A percentile compares a stretch with the other conserved stretches of the same genome.
phyloP scores from a whole-genome alignment of 2,888 invertebrate species.

The Caenorhabditis plicata region DNA sequence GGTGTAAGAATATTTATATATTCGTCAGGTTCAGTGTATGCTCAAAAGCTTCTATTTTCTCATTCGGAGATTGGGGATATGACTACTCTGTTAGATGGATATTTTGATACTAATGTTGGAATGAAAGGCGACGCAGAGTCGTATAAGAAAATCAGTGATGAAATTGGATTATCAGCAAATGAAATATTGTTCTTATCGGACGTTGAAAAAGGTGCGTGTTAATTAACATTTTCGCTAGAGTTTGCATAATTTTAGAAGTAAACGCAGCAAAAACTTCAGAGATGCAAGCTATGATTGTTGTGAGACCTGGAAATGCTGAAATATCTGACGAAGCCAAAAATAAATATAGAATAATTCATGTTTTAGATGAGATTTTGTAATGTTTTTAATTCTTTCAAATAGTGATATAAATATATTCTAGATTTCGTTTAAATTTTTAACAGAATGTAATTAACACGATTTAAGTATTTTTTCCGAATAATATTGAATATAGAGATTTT shows the following conservation, averaged over 20 bases:
- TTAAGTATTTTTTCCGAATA: background rate
- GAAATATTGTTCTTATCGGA: conserved; percentile 86
- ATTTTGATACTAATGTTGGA: conserved; percentile 86
- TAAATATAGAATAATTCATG: conserved; percentile 16
- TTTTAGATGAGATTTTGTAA: conserved; percentile 30
- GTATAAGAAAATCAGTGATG: conserved; percentile 77
- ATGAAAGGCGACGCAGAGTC: conserved; percentile 78
- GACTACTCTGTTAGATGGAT: conserved; percentile 72
- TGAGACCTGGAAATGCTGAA: conserved; percentile 79
- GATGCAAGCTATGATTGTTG: conserved; percentile 74
- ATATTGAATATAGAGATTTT: background rate
- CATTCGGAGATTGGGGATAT: conserved; percentile 80
- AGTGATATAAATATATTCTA: background rate
- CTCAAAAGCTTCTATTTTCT: conserved; percentile 84
- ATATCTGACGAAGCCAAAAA: conserved; percentile 71
- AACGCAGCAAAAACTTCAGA: conserved; percentile 80
- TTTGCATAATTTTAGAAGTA: too few species aligned
- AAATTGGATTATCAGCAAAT: conserved; percentile 73
- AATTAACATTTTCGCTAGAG: too few species aligned
- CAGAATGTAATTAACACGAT: background rate
- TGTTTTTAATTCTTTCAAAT: too few species aligned
- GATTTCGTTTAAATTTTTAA: background rate
- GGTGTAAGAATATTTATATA: conserved; percentile 80
- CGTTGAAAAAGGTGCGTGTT: too few species aligned
- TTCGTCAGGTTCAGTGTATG: conserved; percentile 87